These are phyloP conservation scores for Platycheirus albimanus DNA, from an alignment of 2,888 invertebrate species.

Conservation along the genomic window DNA sequence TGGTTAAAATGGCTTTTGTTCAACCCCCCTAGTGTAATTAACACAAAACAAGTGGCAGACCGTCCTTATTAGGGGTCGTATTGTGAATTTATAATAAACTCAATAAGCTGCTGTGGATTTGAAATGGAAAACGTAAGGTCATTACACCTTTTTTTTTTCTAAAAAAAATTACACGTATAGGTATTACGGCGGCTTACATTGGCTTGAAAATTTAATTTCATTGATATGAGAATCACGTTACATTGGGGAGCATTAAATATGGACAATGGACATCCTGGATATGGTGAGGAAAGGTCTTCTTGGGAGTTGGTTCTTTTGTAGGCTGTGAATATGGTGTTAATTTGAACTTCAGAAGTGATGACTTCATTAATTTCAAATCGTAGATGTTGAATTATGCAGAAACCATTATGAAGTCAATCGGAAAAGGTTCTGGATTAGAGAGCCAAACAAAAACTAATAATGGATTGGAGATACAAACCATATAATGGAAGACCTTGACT, in stretches of 20 bases:
- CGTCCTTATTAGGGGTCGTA: conserved; percentile 28
- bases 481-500: too few species aligned
- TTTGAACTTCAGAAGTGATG: background rate
- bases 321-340: too few species aligned
- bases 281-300: background rate
- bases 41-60: conserved; percentile 45
- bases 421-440: too few species aligned
- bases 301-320: background rate
- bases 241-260: background rate
- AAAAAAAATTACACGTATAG: background rate
- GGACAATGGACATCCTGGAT: background rate
- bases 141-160: conserved; percentile 37
- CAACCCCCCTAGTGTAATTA: conserved; percentile 41
- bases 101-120: background rate
- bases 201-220: conserved; percentile 18
- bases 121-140: conserved; percentile 34
- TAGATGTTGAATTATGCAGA: background rate
- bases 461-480: too few species aligned
- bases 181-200: conserved; percentile 31
- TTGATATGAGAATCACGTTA: conserved; percentile 56
- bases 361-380: conserved; percentile 2
- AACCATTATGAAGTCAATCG: too few species aligned
- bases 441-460: too few species aligned
- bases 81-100: conserved; percentile 13
- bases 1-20: conserved; percentile 48